Percentiles rank a stretch among this genome's conserved stretches.
phyloP scores from a whole-genome alignment of 2,888 invertebrate genomes.

The Iphiclides podalirius region DNA sequence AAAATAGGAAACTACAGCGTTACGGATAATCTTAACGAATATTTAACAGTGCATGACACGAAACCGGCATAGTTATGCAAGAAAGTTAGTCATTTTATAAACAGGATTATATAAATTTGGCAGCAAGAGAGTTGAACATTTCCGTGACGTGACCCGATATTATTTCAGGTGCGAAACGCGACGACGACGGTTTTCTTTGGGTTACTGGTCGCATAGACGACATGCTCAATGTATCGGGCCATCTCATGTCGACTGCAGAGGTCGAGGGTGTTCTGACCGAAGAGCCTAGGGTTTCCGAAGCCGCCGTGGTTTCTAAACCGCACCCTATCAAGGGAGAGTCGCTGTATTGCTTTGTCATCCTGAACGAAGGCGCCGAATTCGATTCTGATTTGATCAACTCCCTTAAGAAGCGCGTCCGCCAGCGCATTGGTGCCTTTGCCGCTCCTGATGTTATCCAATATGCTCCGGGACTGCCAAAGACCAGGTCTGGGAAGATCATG shows the following conservation, averaged over 20 bases:
- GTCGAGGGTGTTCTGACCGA: slow-evolving; percentile 91
- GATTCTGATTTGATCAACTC: slow-evolving; percentile 85
- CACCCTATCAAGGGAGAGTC: slow-evolving; percentile 98
- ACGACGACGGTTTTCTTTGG: slow-evolving; percentile 97
- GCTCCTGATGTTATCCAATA: slow-evolving; percentile 96
- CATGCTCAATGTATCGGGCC: slow-evolving; percentile 99
- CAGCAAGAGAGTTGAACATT: too few species aligned
- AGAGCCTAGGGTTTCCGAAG: slow-evolving; percentile 90
- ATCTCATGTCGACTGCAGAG: slow-evolving; percentile 98
- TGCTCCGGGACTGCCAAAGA: slow-evolving; percentile 97
- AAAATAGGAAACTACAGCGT: too few species aligned
- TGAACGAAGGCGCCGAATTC: slow-evolving; percentile 87
- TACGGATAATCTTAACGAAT: too few species aligned
- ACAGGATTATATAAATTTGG: too few species aligned
- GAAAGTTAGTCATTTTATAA: too few species aligned
- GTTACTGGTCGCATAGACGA: slow-evolving; percentile 98
- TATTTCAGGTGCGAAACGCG: slow-evolving; percentile 89
- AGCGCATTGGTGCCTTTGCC: slow-evolving; percentile 97
- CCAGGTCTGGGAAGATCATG: slow-evolving; percentile 99
- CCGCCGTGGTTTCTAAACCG: slow-evolving; percentile 97
- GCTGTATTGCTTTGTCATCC: slow-evolving; percentile 97
- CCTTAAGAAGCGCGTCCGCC: slow-evolving; percentile 89
- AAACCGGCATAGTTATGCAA: too few species aligned
- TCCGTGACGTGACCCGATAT: too few species aligned
- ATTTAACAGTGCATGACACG: too few species aligned